Evolutionary conservation across 2,797 vertebrate species (phyloP), one percentile per base, ranked within the genome.

Genomic region (Cottoperca gobio): DNA sequence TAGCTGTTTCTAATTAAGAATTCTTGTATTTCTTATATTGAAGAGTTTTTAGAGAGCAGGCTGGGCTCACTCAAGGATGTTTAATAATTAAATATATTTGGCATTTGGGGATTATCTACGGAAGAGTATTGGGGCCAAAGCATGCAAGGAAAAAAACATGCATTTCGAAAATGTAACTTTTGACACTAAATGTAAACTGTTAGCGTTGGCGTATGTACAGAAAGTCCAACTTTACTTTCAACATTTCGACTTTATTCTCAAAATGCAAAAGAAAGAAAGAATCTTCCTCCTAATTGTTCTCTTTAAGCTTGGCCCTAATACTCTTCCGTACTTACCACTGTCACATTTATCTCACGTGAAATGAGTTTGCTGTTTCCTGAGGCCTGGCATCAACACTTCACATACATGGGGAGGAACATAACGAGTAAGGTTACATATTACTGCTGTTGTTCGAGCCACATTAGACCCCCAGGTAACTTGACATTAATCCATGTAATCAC

Each of bases 1-100:
- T 85, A 73, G 67, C 68, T 87, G 76, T 91, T 91, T 90, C 60
- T 87, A 85, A 82, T 58, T 50, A 6, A 9, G 58, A 57, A 9
- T 24, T 62, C n/a, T 42, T 35, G 55, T 6, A 24, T 55, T 50
- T 54, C 6, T 67, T 57, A 49, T 13, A 23, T 43, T 50, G 11
- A 2, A 12, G 9, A n/a, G 5, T 61, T 11, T 35, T 66, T 8
- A 35, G 16, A 40, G 13, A 28, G n/a, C 58, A 23, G 12, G 4
- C 19, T 37, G 19, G 10, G 40, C 39, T 48, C 53, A 28, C 16
- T 60, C n/a, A 21, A 52, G 7, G 60, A 39, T 35, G 33, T 49
- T 40, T n/a, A 31, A 55, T 54, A n/a, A 71, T 61, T 24, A 4
- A 21, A 6, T 33, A 35, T 6, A 37, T 43, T 6, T 35, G 4